phyloP scores from a whole-genome alignment of 2,113 vertebrate genomes.

The Haliaeetus leucogaster region DNA sequence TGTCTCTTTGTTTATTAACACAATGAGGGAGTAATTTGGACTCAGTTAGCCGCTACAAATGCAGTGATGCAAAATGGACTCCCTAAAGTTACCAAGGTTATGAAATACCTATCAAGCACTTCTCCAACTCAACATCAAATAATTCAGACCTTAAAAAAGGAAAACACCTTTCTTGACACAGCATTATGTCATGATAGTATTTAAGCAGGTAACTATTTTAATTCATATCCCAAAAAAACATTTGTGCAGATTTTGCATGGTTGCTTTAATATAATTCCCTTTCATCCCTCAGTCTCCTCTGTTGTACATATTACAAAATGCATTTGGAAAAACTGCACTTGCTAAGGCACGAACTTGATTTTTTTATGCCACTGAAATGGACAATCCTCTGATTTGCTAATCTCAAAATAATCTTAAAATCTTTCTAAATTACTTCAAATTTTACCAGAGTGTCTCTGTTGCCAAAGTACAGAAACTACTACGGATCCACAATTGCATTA shows the following conservation, averaged over 20 bases:
- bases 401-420: background rate
- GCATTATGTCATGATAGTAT: background rate
- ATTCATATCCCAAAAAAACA: background rate
- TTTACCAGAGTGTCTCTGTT: background rate
- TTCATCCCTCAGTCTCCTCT: background rate
- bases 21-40: constrained; percentile 69
- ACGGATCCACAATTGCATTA: background rate
- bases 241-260: background rate
- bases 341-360: fast-evolving
- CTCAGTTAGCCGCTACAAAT: constrained; percentile 69
- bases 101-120: background rate
- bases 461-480: background rate
- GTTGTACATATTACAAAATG: background rate
- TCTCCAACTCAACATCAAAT: background rate
- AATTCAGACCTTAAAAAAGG: background rate
- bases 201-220: background rate
- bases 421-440: background rate
- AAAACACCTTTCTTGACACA: background rate
- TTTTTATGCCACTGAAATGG: background rate
- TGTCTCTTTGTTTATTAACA: constrained; percentile 56
- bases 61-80: constrained; percentile 67
- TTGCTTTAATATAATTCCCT: background rate
- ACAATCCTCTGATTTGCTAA: background rate
- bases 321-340: background rate
- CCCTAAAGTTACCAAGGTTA: background rate